Evolutionary conservation across 2,888 invertebrate genomes (phyloP).

Genomic region (Periphyllus acericola): DNA sequence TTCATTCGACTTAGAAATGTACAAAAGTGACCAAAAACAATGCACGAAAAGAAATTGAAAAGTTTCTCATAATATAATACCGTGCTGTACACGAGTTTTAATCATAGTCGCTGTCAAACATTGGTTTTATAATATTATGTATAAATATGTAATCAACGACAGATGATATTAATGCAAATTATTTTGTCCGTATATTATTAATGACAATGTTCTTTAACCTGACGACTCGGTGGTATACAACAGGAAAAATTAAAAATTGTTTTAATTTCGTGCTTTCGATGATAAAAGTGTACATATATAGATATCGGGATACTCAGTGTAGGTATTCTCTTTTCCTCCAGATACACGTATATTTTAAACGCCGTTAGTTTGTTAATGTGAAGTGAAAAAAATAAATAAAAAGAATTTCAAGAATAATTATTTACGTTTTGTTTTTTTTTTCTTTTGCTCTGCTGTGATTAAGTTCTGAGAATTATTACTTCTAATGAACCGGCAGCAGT

Average conservation of each 20-base stretch:
- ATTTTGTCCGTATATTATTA: slow-evolving; percentile 25
- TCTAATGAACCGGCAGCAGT: slow-evolving; percentile 49
- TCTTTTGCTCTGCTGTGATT: neutral
- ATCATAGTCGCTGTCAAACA: neutral
- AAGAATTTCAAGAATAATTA: slow-evolving; percentile 47
- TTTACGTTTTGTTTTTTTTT: slow-evolving; percentile 48
- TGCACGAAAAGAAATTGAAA: neutral
- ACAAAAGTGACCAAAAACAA: slow-evolving; percentile 22
- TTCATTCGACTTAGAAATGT: slow-evolving; percentile 33
- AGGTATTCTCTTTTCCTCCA: slow-evolving; percentile 25
- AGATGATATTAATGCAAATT: slow-evolving; percentile 30
- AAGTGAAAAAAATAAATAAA: slow-evolving; percentile 22
- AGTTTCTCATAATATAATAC: neutral
- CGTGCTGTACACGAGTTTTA: neutral
- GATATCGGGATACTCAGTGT: slow-evolving; percentile 27
- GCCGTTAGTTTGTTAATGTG: slow-evolving; percentile 19
- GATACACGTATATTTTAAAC: slow-evolving; percentile 23
- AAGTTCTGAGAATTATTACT: slow-evolving; percentile 57
- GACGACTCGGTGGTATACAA: neutral
- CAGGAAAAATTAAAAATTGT: slow-evolving; percentile 40
- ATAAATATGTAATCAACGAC: slow-evolving; percentile 11
- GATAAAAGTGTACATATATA: neutral
- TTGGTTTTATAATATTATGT: neutral
- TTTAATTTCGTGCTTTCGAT: slow-evolving; percentile 47
- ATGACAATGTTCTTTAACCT: slow-evolving; percentile 28